Conservation (phyloP, 2,113 vertebrate genomes). For the Mesoclemmys tuberculata region DNA sequence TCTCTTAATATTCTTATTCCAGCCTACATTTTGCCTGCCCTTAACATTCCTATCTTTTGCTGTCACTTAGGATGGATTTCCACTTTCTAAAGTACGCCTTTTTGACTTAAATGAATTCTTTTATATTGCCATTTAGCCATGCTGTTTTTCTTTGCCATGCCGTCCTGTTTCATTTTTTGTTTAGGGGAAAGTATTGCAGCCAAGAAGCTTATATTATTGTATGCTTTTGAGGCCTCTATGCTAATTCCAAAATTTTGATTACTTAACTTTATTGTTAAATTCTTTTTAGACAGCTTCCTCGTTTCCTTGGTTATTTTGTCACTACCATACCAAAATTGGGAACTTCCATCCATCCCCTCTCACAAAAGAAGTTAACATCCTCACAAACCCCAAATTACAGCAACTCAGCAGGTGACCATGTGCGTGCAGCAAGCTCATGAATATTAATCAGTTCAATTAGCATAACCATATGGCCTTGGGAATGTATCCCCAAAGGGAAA, state of each 20-base stretch:
- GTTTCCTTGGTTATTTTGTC: neutral
- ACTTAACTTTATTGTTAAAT: neutral
- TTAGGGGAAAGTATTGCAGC: neutral
- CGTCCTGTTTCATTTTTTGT: neutral
- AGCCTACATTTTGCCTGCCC: neutral
- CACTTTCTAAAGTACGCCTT: neutral
- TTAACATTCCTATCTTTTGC: neutral
- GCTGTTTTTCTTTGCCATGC: neutral
- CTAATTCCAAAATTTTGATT: neutral
- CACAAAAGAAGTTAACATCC: neutral
- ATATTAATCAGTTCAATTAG: constrained; percentile 61
- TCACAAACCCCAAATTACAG: neutral
- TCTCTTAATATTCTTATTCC: neutral
- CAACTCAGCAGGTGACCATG: constrained; percentile 1
- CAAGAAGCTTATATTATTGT: neutral
- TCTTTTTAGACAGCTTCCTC: neutral
- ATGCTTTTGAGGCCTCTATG: neutral
- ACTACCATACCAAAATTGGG: neutral
- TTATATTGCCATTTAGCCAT: neutral
- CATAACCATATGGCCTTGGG: constrained; percentile 44
- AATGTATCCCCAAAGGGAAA: neutral
- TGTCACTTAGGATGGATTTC: neutral
- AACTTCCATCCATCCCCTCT: neutral
- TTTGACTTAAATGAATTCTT: neutral
- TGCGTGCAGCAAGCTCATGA: constrained; percentile 53